Evolutionary conservation across 2,113 vertebrate genomes (phyloP).

Genomic region (Numenius arquata): DNA sequence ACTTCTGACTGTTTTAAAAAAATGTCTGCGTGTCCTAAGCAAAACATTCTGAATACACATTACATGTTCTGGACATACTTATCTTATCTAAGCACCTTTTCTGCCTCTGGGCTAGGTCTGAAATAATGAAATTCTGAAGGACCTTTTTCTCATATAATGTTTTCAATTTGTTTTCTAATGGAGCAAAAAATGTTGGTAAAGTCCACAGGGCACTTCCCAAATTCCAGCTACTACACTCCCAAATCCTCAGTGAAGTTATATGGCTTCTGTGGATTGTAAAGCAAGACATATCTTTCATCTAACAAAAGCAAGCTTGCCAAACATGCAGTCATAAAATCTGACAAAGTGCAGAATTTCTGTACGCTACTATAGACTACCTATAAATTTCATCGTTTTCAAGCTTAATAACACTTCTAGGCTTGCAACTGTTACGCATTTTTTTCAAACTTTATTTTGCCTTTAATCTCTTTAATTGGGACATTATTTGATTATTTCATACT

Average conservation of each 20-base stretch:
- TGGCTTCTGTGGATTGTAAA: not conserved
- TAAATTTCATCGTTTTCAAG: not conserved
- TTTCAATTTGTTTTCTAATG: not conserved
- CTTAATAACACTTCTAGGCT: not conserved
- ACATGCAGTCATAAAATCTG: not conserved
- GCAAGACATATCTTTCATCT: not conserved
- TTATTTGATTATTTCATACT: not conserved
- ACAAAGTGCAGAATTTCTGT: not conserved
- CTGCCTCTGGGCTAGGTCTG: not conserved
- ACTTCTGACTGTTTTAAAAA: not conserved
- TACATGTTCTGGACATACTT: not conserved
- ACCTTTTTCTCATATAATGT: not conserved
- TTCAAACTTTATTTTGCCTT: slow-evolving; percentile 1
- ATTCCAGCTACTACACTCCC: not conserved
- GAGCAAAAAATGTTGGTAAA: not conserved
- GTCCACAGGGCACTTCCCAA: not conserved
- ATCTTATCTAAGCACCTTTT: not conserved
- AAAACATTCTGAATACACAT: not conserved
- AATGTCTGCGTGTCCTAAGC: not conserved
- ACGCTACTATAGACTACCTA: not conserved
- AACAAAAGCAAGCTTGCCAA: not conserved
- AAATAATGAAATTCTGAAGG: not conserved
- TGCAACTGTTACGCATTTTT: not conserved
- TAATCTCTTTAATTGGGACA: not conserved
- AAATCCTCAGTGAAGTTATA: not conserved